Conservation (phyloP, 2,888 invertebrate species). For the Nasonia oneida region DNA sequence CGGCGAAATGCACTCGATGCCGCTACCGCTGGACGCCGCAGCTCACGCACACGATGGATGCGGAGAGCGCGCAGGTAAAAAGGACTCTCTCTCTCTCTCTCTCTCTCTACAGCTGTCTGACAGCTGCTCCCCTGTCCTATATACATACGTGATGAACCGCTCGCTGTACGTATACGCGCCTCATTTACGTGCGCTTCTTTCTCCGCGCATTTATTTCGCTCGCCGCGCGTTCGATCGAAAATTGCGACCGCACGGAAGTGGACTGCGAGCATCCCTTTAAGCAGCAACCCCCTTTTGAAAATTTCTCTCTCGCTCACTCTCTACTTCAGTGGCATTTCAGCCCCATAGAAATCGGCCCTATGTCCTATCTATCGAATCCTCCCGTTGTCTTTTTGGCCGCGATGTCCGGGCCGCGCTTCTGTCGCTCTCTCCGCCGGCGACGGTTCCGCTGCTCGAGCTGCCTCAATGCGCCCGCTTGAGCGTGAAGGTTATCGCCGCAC, state of each 20-base stretch:
- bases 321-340: conserved; percentile 15
- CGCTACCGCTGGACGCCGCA: conserved; percentile 65
- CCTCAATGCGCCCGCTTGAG: conserved; percentile 69
- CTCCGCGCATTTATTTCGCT: neutral
- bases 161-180: conserved; percentile 58
- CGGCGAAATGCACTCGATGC: conserved; percentile 63
- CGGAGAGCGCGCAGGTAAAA: conserved; percentile 76
- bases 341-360: conserved; percentile 26
- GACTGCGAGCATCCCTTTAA: conserved; percentile 71
- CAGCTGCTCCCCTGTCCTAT: conserved; percentile 79
- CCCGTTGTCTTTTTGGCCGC: conserved; percentile 27
- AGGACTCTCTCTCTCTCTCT: conserved; percentile 68
- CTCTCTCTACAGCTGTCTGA: conserved; percentile 76
- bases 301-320: conserved; percentile 46
- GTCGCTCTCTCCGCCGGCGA: conserved; percentile 55
- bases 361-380: conserved; percentile 30
- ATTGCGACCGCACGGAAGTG: neutral
- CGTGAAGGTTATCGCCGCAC: conserved; percentile 67
- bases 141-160: conserved; percentile 76
- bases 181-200: conserved; percentile 49
- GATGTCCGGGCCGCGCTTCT: conserved; percentile 60
- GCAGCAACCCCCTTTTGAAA: conserved; percentile 67
- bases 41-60: conserved; percentile 49
- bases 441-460: conserved; percentile 66
- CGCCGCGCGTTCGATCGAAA: neutral